A percentile compares a stretch with the other conserved stretches of the same genome.
These are phyloP conservation scores for Cotesia vestalis DNA, from an alignment of 1,140 invertebrate genomes.

Conservation along the genomic window DNA sequence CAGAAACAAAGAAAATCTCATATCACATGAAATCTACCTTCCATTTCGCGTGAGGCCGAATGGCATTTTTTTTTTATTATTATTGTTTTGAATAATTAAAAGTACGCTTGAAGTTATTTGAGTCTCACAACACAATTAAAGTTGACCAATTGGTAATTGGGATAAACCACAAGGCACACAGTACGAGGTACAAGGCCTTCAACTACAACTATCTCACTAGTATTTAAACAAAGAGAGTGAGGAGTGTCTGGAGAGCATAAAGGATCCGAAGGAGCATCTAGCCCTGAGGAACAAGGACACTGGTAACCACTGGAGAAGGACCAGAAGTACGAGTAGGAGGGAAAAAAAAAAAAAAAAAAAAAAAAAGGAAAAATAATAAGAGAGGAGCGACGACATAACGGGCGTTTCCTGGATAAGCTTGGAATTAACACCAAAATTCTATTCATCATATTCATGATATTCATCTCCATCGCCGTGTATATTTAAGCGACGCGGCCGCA, in stretches of 20 bases:
- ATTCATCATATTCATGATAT: slow-evolving; percentile 41
- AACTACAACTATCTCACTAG: neutral
- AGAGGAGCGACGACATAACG: slow-evolving; percentile 31
- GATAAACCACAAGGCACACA: slow-evolving; percentile 12
- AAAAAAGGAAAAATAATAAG: slow-evolving; percentile 14
- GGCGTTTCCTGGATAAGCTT: slow-evolving; percentile 33
- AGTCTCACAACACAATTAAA: slow-evolving; percentile 11
- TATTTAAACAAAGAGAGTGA: too few species aligned
- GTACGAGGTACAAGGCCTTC: neutral
- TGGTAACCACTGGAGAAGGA: neutral
- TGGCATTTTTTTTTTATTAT: too few species aligned
- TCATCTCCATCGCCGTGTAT: slow-evolving; percentile 36
- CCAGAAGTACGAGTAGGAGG: neutral
- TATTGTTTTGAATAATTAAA: slow-evolving; percentile 6
- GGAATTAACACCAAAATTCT: slow-evolving; percentile 40
- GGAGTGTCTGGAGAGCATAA: too few species aligned
- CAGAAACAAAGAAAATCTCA: too few species aligned
- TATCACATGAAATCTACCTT: too few species aligned
- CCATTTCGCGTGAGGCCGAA: too few species aligned
- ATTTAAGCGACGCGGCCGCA: slow-evolving; percentile 23
- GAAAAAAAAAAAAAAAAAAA: too few species aligned
- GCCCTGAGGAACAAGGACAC: too few species aligned
- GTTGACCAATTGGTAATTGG: slow-evolving; percentile 28
- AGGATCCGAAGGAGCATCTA: too few species aligned
- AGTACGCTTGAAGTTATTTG: neutral